phyloP scores from a whole-genome alignment of 1,140 invertebrate species.

The Drosophila simulans region DNA sequence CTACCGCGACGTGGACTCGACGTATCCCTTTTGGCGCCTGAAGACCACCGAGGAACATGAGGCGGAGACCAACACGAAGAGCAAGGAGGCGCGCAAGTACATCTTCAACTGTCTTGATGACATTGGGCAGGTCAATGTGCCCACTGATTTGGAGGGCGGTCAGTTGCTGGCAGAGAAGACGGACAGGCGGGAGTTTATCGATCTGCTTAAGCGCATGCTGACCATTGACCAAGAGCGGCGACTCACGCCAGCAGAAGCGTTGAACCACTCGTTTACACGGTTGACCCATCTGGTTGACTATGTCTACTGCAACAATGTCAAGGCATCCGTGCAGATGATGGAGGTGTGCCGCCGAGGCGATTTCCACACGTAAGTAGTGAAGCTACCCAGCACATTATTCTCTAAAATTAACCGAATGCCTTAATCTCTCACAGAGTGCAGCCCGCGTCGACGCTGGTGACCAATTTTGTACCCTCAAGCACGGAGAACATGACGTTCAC shows the following conservation, averaged over 20 bases:
- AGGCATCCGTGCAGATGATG: slow-evolving; percentile 98
- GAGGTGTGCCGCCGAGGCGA: slow-evolving; percentile 92
- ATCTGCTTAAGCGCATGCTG: slow-evolving; percentile 98
- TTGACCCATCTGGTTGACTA: slow-evolving; percentile 97
- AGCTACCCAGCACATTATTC: neutral
- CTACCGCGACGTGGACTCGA: slow-evolving; percentile 97
- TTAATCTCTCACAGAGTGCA: slow-evolving; percentile 85
- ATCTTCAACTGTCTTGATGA: slow-evolving; percentile 99
- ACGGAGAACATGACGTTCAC: slow-evolving; percentile 94
- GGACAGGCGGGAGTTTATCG: slow-evolving; percentile 98
- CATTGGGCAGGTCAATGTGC: slow-evolving; percentile 98
- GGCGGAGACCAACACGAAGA: slow-evolving; percentile 98
- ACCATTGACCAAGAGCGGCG: slow-evolving; percentile 98
- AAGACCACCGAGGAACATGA: slow-evolving; percentile 99
- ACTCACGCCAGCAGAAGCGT: slow-evolving; percentile 97
- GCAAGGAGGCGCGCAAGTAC: slow-evolving; percentile 99
- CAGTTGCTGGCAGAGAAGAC: slow-evolving; percentile 98
- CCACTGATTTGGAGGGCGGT: slow-evolving; percentile 97
- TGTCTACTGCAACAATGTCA: slow-evolving; percentile 97
- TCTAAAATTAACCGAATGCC: neutral
- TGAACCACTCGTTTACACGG: slow-evolving; percentile 97
- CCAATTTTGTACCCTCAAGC: slow-evolving; percentile 90
- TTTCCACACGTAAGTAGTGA: slow-evolving; percentile 86
- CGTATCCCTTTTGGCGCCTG: slow-evolving; percentile 98
- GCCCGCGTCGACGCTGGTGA: slow-evolving; percentile 88